Evolutionary conservation across 2,888 invertebrate species (phyloP).

Genomic region (Campoplex nolae): DNA sequence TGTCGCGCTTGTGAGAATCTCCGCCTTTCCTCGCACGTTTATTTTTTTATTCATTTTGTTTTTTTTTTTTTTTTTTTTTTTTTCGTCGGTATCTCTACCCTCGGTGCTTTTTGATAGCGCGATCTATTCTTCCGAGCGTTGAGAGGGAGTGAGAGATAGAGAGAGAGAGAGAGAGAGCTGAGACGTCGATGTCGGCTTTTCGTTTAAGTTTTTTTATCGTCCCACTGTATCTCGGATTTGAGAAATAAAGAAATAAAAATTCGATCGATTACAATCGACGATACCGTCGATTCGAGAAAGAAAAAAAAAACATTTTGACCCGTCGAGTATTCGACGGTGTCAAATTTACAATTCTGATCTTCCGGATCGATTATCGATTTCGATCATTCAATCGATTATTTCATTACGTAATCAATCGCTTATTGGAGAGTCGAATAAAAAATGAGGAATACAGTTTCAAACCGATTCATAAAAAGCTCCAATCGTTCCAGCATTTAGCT

Average conservation of each 20-base stretch:
- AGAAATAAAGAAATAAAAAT: background rate
- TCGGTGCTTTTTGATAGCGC: background rate
- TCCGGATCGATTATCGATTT: background rate
- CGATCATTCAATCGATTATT: background rate
- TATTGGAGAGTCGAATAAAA: background rate
- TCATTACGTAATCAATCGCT: background rate
- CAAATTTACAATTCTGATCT: background rate
- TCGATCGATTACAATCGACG: background rate
- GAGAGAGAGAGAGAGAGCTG: background rate
- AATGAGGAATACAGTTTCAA: background rate
- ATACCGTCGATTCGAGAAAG: background rate
- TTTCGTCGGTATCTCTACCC: background rate
- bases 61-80: background rate
- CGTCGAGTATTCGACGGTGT: background rate
- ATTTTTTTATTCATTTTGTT: background rate
- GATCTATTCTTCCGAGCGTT: background rate
- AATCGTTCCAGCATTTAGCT: background rate
- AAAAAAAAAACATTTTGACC: background rate
- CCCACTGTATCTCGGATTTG: background rate
- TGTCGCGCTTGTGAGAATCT: conserved; percentile 40
- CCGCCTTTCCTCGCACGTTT: background rate
- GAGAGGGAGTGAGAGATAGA: background rate
- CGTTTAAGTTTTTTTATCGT: background rate
- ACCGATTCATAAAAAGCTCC: background rate
- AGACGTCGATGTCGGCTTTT: background rate